Evolutionary conservation across 2,888 invertebrate genomes (phyloP), one percentile per base, ranked within the genome.

Genomic region (Tiliacea citrago): DNA sequence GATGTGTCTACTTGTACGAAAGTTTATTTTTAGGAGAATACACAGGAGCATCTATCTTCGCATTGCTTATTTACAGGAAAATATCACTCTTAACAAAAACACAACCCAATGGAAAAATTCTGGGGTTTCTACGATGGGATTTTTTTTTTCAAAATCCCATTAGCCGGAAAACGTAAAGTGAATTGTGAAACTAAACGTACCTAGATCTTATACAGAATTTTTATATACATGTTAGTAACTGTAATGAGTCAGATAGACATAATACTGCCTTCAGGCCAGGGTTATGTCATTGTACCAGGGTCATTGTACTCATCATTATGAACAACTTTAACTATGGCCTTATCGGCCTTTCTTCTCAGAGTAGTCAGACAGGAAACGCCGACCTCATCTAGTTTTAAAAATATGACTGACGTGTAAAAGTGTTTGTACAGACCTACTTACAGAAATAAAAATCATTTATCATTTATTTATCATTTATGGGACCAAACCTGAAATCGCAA

Each of bases 251-350:
- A 60, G 29, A 39, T 3, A 60, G 35, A 67, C 6, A 49, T 53
- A 29, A 53, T 45, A 68, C 16, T 24, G 47, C 29, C 55, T 35
- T 55, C 13, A 60, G 39, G n/a, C 13, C 35, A 35, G 13, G 13
- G 68, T 63, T 68, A 65, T 21, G 47, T 35, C 13, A 5, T 21
- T n/a, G n/a, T n/a, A n/a, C n/a, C n/a, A n/a, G n/a, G n/a, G n/a
- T n/a, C n/a, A n/a, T n/a, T n/a, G n/a, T n/a, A n/a, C n/a, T n/a
- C n/a, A n/a, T n/a, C n/a, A n/a, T n/a, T n/a, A n/a, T n/a, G n/a
- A n/a, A n/a, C n/a, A n/a, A n/a, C n/a, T n/a, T n/a, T n/a, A n/a
- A n/a, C n/a, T n/a, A n/a, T n/a, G n/a, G n/a, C n/a, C n/a, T n/a
- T n/a, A n/a, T n/a, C n/a, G n/a, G n/a, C n/a, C n/a, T n/a, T n/a